Conservation (phyloP, 2,113 vertebrate genomes). For the Serinus canaria region DNA sequence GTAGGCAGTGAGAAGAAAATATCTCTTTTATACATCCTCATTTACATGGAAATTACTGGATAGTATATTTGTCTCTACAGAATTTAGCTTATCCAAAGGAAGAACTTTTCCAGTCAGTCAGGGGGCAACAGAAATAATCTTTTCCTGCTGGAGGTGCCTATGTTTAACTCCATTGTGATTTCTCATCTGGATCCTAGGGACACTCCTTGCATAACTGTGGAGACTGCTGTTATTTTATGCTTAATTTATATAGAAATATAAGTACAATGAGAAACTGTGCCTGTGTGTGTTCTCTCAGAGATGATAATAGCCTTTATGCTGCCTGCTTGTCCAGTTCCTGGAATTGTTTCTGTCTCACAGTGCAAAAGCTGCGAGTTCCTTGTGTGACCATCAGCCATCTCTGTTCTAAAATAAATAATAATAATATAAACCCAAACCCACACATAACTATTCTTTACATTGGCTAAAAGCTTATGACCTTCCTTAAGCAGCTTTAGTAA, state of each 20-base stretch:
- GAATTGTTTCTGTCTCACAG: neutral
- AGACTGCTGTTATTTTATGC: neutral
- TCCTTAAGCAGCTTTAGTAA: neutral
- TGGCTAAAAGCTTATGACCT: neutral
- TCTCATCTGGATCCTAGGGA: neutral
- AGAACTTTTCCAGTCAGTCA: neutral
- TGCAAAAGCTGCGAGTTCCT: neutral
- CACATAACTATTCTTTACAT: neutral
- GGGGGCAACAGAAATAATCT: neutral
- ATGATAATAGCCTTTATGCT: neutral
- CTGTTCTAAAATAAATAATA: neutral
- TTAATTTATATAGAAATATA: neutral
- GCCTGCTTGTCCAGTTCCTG: neutral
- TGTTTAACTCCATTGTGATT: neutral
- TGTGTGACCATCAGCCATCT: neutral
- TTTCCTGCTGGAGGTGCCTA: neutral
- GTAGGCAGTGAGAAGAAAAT: neutral
- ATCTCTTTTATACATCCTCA: conserved; percentile 8
- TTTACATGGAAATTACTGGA: conserved; percentile 42
- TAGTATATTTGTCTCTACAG: neutral
- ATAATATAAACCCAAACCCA: neutral
- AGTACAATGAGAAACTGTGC: neutral
- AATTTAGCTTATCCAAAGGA: neutral
- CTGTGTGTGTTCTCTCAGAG: neutral
- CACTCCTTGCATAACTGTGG: neutral